Conservation (phyloP, 2,888 invertebrate genomes). For the Gryllus longicercus region DNA sequence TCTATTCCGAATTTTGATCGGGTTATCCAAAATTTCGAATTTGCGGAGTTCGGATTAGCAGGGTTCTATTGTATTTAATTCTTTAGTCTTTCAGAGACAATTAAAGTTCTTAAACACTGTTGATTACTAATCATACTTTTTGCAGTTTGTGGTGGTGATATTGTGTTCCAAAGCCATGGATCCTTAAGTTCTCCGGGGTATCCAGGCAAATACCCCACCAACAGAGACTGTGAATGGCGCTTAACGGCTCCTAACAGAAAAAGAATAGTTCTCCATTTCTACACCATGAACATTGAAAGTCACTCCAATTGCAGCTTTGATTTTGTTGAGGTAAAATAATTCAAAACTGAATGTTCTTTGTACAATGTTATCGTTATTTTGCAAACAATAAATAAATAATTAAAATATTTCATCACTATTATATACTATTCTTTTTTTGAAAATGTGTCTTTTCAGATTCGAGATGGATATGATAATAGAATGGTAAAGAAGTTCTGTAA, state of each 20-base stretch:
- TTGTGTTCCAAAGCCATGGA: conserved; percentile 61
- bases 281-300: conserved; percentile 68
- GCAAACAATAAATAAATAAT: neutral
- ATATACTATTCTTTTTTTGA: neutral
- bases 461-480: conserved; percentile 37
- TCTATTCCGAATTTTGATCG: too few species aligned
- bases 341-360: neutral
- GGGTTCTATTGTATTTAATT: too few species aligned
- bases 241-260: conserved; percentile 65
- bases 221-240: conserved; percentile 80
- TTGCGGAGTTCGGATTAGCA: too few species aligned
- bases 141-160: conserved; percentile 64
- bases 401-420: neutral
- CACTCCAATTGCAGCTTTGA: conserved; percentile 73
- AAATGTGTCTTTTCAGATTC: neutral
- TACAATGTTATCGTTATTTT: neutral
- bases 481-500: conserved; percentile 70
- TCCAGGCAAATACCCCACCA: conserved; percentile 80
- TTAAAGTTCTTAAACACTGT: too few species aligned
- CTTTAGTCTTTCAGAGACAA: too few species aligned
- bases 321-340: conserved; percentile 60
- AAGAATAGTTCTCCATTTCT: conserved; percentile 78
- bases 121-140: conserved; percentile 24
- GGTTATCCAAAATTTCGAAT: too few species aligned
- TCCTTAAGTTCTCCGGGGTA: conserved; percentile 81